A percentile compares a stretch with the other conserved stretches of the same genome.
Evolutionary conservation across 2,888 invertebrate species (phyloP).

Genomic region (Sinodicranocentrus sp.): DNA sequence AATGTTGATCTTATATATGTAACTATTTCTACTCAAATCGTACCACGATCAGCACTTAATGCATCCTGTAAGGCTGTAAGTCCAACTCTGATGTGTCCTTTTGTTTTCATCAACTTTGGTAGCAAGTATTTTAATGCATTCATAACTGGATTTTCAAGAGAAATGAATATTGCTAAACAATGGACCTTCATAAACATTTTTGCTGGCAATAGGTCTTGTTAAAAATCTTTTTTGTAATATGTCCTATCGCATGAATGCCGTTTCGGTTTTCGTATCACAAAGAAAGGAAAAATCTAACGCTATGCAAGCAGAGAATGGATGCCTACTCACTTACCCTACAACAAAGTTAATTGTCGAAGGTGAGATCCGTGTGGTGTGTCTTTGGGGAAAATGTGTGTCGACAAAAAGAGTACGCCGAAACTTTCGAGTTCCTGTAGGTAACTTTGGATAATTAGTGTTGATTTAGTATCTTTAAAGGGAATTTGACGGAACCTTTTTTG

Average conservation of each 20-base stretch:
- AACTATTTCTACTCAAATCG: not conserved
- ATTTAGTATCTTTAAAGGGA: no score
- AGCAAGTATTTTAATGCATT: constrained; percentile 29
- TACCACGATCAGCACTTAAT: constrained; percentile 8
- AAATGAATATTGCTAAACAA: constrained; percentile 11
- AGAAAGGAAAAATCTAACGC: no score
- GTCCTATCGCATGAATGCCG: constrained; percentile 1
- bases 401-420: not conserved
- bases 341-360: not conserved
- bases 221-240: not conserved
- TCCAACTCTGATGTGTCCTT: constrained; percentile 12
- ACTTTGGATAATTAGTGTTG: no score
- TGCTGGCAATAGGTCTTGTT: not conserved
- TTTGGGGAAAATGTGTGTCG: not conserved
- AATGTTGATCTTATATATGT: not conserved
- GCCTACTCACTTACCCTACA: not conserved
- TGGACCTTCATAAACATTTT: constrained; percentile 25
- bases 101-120: not conserved
- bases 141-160: constrained; percentile 49
- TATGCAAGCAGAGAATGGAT: not conserved
- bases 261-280: constrained; percentile 4
- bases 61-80: not conserved
- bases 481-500: no score
- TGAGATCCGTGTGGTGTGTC: not conserved
- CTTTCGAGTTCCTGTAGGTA: no score